A percentile compares a stretch with the other conserved stretches of the same genome.
phyloP scores from a whole-genome alignment of 2,888 invertebrate species.

The Pogonocherus hispidulus region DNA sequence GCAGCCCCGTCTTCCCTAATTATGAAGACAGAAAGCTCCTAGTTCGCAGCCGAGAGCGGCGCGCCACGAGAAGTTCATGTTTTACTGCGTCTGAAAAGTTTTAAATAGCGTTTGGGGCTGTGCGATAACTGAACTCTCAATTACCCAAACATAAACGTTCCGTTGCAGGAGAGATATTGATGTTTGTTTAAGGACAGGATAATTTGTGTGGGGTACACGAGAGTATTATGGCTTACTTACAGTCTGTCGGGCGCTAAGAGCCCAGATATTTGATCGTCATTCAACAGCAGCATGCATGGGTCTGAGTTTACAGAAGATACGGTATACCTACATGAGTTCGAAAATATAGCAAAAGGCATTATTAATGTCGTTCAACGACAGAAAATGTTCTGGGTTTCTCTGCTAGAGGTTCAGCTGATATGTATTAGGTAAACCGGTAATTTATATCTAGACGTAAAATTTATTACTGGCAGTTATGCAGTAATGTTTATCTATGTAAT shows the following conservation, averaged over 20 bases:
- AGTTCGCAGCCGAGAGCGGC: conserved; percentile 19
- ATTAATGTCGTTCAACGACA: no score
- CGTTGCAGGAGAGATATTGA: conserved; percentile 28
- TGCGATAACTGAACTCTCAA: conserved; percentile 34
- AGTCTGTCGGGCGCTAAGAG: not conserved
- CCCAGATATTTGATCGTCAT: not conserved
- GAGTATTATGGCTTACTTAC: conserved; percentile 13
- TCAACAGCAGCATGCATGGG: not conserved
- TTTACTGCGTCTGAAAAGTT: conserved; percentile 41
- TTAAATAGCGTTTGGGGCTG: conserved; percentile 34
- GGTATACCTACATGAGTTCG: no score
- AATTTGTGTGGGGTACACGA: conserved; percentile 4
- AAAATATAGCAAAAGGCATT: no score
- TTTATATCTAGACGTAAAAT: no score
- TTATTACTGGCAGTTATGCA: no score
- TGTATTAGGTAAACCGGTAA: no score
- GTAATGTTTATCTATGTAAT: no score
- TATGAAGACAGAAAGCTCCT: conserved; percentile 25
- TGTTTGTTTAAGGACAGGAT: conserved; percentile 28
- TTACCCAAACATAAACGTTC: conserved; percentile 28
- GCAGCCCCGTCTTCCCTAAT: conserved; percentile 29
- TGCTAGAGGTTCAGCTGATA: no score
- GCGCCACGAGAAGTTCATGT: conserved; percentile 34
- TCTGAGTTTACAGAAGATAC: no score
- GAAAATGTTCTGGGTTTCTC: no score